phyloP scores from a whole-genome alignment of 1,140 invertebrate genomes.

The Orussus abietinus region DNA sequence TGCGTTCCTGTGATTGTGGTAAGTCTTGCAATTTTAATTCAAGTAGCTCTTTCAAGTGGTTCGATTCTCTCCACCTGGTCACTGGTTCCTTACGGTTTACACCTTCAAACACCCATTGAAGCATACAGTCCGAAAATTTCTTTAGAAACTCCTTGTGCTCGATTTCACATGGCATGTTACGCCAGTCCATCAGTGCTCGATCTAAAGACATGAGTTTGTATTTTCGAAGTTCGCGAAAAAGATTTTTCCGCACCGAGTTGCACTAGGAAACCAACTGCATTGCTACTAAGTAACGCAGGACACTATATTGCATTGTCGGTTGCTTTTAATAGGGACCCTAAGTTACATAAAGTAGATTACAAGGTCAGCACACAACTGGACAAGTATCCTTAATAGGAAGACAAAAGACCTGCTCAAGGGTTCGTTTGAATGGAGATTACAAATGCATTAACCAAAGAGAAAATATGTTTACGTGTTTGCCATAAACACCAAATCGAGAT shows the following conservation, averaged over 20 bases:
- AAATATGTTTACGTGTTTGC: too few species aligned
- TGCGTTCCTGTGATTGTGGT: slow-evolving; percentile 40
- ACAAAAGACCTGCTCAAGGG: slow-evolving; percentile 12
- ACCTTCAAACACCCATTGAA: slow-evolving; percentile 41
- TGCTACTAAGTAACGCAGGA: slow-evolving; percentile 14
- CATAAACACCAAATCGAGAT: too few species aligned
- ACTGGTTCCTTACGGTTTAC: slow-evolving; percentile 38
- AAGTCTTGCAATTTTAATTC: slow-evolving; percentile 36
- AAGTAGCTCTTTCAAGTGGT: slow-evolving; percentile 37
- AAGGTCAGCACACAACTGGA: slow-evolving; percentile 17
- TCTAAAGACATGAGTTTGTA: not conserved
- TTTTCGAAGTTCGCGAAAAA: not conserved
- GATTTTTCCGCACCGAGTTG: slow-evolving; percentile 13
- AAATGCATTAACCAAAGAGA: too few species aligned
- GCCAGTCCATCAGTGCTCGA: slow-evolving; percentile 22
- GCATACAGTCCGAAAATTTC: slow-evolving; percentile 33
- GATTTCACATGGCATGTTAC: slow-evolving; percentile 29
- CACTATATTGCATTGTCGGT: too few species aligned
- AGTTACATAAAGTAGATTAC: too few species aligned
- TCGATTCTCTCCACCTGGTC: slow-evolving; percentile 39
- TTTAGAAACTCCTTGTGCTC: slow-evolving; percentile 41
- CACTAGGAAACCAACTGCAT: slow-evolving; percentile 7
- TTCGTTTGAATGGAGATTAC: too few species aligned
- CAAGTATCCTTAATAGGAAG: slow-evolving; percentile 21
- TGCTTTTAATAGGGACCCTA: too few species aligned